Base-by-base conservation (phyloP, 1,140 invertebrate species). In the Trichogramma pretiosum region DNA sequence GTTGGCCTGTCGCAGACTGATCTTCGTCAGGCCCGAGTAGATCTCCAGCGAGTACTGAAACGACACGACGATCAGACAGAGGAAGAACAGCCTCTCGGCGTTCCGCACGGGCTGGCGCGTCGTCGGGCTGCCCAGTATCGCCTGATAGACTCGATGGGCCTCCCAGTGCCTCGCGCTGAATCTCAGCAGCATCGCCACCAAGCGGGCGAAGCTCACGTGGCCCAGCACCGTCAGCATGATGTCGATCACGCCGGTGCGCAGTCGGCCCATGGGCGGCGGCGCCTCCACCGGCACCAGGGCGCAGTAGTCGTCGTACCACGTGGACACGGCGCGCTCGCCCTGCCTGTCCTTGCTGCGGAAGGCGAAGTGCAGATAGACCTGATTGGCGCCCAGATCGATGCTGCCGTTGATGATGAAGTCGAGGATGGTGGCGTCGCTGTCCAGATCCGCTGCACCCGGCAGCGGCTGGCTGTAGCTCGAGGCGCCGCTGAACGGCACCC, bases 381-480 rank as follows among this genome's bases (percentile, higher is more conserved):
- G 45, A 32, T 47, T 47, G 8, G 17, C 45, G n/a, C 45, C 28
- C 5, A 22, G 17, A 24, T 47, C 26, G 7, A 47, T 32, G 1
- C 40, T 17, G 3, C 36, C 37, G 0, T 30, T 0, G 11, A 33
- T 22, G 9, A 47, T 47, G 19, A 47, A 17, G 3, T 39, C 26
- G 9, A 22, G 2, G n/a, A n/a, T n/a, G n/a, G n/a, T 39, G 17
- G 33, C 8, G 9, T 34, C 8, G 17, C n/a, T n/a, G n/a, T n/a
- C 26, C 7, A 28, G 5, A 23, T 19, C 8, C 2, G 3, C 1
- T 8, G 5, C n/a, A 22, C 18, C n/a, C n/a, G 14, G 3, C 1
- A 47, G 5, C 9, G 45, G 45, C 3, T 47, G 18, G 3, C 2
- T 13, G 13, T 33, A 39, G 9, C 26, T 39, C 14, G n/a, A n/a